Base-by-base conservation (phyloP, 2,888 invertebrate species). In the Noctua janthina region DNA sequence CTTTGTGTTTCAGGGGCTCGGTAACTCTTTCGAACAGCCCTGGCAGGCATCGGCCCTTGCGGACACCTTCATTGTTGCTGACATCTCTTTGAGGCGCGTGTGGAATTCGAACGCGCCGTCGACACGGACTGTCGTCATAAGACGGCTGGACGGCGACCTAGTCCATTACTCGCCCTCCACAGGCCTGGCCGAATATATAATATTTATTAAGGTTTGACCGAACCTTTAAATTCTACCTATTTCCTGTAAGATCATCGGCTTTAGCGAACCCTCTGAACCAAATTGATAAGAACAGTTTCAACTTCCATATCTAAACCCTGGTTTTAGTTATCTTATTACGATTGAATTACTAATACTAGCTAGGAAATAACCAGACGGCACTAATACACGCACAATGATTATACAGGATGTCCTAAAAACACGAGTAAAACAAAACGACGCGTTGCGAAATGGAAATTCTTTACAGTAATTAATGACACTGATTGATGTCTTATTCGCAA, bases 381-480 rank as follows among this genome's bases (percentile, higher is more conserved):
- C 11, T 62, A 82, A 51, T 49, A 54, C 54, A 39, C 15, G 7
- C 3, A 29, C 3, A 29, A 54, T 68, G 20, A 23, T 20, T 69
- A 74, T 46, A 81, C 64, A 77, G 77, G 35, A 10, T 82, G 83
- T 77, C 10, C 43, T 51, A n/a, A 69, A 29, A 73, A 51, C 13
- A 74, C n/a, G 35, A 29, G 23, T 59, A 11, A 59, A 80, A 2
- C 23, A 10, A n/a, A 66, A 56, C 23, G 64, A 20, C 7, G 39
- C 49, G 76, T 35, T 15, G 15, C 46, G 15, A 54, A 69, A 54
- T 56, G 6, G 0, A 15, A 23, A 62, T 69, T 69, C 0, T 43
- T 62, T 29, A 54, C 29, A 49, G 35, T 29, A 49, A 80, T 81
- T 46, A 74, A 74, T 68, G n/a, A 39, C 67, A 81, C 23, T 81